These are phyloP conservation scores for Symphodus melops DNA, from an alignment of 2,113 vertebrate species.

Conservation along the genomic window DNA sequence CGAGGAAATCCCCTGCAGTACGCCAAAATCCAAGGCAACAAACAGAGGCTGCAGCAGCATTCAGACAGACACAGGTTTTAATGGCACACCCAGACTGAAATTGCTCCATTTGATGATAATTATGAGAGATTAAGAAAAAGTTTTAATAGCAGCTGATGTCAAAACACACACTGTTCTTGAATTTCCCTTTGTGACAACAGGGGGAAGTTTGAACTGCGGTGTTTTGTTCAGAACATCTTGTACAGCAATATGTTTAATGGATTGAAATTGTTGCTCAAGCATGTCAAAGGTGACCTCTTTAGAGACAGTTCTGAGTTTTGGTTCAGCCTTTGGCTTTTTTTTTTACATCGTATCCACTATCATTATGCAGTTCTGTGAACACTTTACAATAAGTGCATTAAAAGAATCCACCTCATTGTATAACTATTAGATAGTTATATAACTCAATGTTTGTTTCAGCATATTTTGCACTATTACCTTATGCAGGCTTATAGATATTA, in stretches of 20 bases:
- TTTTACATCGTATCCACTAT: background rate
- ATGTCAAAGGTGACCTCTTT: conserved; percentile 30
- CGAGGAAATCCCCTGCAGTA: conserved; percentile 85
- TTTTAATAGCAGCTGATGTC: conserved; percentile 17
- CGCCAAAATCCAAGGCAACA: conserved; percentile 77
- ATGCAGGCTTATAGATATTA: too few species aligned
- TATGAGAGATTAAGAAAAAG: conserved; percentile 53
- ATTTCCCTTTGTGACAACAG: conserved; percentile 53
- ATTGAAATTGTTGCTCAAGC: conserved; percentile 12
- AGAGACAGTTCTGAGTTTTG: conserved; percentile 3
- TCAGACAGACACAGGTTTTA: conserved; percentile 39
- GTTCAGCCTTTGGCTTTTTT: conserved; percentile 1
- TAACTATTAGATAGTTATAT: too few species aligned
- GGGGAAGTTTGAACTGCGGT: conserved; percentile 41
- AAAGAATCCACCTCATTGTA: too few species aligned
- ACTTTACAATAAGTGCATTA: background rate
- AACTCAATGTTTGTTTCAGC: too few species aligned
- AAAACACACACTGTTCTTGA: conserved; percentile 48
- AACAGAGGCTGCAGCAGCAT: conserved; percentile 64
- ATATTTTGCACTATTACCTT: too few species aligned
- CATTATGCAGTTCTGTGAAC: background rate
- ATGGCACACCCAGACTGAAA: conserved; percentile 62
- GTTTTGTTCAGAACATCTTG: conserved; percentile 12
- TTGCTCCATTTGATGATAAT: conserved; percentile 67
- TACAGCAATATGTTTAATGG: conserved; percentile 8